phyloP scores from a whole-genome alignment of 2,797 vertebrate species.

The Staurois parvus region DNA sequence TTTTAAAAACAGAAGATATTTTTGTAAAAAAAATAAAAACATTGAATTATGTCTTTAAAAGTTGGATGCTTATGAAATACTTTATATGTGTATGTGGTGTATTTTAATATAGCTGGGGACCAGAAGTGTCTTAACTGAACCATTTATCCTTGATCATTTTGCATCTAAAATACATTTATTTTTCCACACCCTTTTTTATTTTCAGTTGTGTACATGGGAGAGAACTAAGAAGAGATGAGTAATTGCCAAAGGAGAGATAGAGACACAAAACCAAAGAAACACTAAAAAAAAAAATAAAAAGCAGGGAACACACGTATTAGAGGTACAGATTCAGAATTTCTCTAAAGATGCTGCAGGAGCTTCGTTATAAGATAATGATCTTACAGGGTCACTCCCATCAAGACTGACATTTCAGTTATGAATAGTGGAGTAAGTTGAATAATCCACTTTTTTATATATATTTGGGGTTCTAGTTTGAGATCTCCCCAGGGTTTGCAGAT shows the following conservation, averaged over 20 bases:
- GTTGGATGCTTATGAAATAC: conserved; percentile 32
- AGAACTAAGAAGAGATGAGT: conserved; percentile 56
- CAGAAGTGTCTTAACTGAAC: conserved; percentile 37
- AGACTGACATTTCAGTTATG: neutral
- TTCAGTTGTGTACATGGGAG: conserved; percentile 51
- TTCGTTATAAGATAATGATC: neutral
- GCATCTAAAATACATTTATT: conserved; percentile 1
- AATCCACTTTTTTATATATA: no score
- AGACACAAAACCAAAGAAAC: conserved; percentile 73
- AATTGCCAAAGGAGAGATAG: conserved; percentile 74
- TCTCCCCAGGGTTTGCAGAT: no score
- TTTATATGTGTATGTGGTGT: conserved; percentile 52
- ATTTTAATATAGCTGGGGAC: conserved; percentile 63
- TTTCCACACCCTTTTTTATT: conserved; percentile 50
- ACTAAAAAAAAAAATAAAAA: conserved; percentile 45
- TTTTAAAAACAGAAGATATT: conserved; percentile 41
- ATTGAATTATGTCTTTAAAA: conserved; percentile 8
- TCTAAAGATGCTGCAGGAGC: neutral
- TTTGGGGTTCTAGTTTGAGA: no score
- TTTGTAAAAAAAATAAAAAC: conserved; percentile 39
- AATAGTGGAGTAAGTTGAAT: neutral
- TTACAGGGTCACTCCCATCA: neutral
- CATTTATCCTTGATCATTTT: conserved; percentile 28
- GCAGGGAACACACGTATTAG: conserved; percentile 24
- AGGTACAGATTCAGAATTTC: neutral